phyloP scores from a whole-genome alignment of 2,888 invertebrate species.

The Timema cristinae region DNA sequence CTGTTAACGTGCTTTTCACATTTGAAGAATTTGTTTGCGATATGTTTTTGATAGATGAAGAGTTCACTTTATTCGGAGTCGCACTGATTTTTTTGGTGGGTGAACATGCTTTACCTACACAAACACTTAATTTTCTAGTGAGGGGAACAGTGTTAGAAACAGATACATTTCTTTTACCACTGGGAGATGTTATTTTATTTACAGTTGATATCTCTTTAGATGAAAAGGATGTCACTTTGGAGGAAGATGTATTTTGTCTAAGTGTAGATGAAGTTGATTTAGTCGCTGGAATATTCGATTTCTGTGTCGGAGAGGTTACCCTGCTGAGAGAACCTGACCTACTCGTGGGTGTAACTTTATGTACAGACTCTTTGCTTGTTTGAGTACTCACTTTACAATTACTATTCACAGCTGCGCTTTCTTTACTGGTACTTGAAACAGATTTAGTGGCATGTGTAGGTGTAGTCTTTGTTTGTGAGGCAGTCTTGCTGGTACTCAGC shows the following conservation, averaged over 20 bases:
- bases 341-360: too few relatives aligned
- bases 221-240: background rate
- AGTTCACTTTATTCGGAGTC: constrained; percentile 1
- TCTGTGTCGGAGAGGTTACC: constrained; percentile 13
- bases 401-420: background rate
- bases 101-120: background rate
- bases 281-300: constrained; percentile 18
- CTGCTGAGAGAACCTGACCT: background rate
- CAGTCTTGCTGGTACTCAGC: constrained; percentile 1
- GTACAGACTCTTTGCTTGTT: too few relatives aligned
- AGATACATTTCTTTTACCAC: constrained; percentile 8
- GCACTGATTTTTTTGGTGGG: background rate
- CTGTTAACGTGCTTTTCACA: too few relatives aligned
- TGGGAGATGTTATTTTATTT: constrained; percentile 4
- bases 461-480: constrained; percentile 7
- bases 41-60: background rate
- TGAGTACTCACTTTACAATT: too few relatives aligned
- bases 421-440: constrained; percentile 11
- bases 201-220: background rate
- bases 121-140: background rate
- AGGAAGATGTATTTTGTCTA: constrained; percentile 5
- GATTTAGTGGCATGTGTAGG: background rate
- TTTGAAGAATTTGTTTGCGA: background rate
- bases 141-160: background rate
- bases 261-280: constrained; percentile 13